Percentiles rank a stretch among this genome's conserved stretches.
phyloP scores from a whole-genome alignment of 2,888 invertebrate genomes.

The Margaritifera margaritifera region DNA sequence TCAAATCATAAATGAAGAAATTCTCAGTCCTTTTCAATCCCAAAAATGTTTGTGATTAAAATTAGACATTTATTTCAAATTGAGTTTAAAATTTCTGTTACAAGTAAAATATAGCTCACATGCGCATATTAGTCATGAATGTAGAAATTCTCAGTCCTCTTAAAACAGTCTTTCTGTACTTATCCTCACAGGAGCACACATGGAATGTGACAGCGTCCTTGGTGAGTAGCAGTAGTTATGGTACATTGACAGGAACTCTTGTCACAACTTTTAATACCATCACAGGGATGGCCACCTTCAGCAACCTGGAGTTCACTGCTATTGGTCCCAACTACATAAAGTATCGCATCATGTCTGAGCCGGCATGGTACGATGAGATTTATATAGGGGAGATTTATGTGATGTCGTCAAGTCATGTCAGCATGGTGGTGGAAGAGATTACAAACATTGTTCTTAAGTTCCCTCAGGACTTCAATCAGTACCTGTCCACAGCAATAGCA shows the following conservation, averaged over 20 bases:
- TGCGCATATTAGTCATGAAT: too few relatives aligned
- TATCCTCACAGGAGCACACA: slow-evolving; percentile 37
- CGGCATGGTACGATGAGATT: slow-evolving; percentile 35
- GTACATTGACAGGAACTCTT: slow-evolving; percentile 23
- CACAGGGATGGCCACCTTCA: slow-evolving; percentile 31
- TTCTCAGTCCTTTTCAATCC: too few relatives aligned
- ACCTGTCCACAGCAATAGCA: slow-evolving; percentile 9
- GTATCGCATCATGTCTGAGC: slow-evolving; percentile 27
- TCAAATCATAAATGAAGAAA: too few relatives aligned
- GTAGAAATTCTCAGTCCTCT: too few relatives aligned
- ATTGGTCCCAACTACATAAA: slow-evolving; percentile 34
- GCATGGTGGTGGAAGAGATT: slow-evolving; percentile 20
- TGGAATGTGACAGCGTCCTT: slow-evolving; percentile 35
- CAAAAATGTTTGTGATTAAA: too few relatives aligned
- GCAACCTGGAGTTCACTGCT: slow-evolving; percentile 33
- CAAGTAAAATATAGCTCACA: too few relatives aligned
- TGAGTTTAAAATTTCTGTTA: too few relatives aligned
- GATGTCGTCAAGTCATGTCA: slow-evolving; percentile 11
- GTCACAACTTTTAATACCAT: slow-evolving; percentile 21
- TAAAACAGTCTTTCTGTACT: too few relatives aligned
- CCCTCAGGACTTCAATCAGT: slow-evolving; percentile 27
- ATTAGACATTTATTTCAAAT: too few relatives aligned
- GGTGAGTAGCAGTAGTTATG: slow-evolving; percentile 2
- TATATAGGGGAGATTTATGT: slow-evolving; percentile 25
- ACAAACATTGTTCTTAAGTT: slow-evolving; percentile 29